Evolutionary conservation across 2,888 invertebrate genomes (phyloP), one percentile per base, ranked within the genome.

Genomic region (Phoenoteleia sp.): DNA sequence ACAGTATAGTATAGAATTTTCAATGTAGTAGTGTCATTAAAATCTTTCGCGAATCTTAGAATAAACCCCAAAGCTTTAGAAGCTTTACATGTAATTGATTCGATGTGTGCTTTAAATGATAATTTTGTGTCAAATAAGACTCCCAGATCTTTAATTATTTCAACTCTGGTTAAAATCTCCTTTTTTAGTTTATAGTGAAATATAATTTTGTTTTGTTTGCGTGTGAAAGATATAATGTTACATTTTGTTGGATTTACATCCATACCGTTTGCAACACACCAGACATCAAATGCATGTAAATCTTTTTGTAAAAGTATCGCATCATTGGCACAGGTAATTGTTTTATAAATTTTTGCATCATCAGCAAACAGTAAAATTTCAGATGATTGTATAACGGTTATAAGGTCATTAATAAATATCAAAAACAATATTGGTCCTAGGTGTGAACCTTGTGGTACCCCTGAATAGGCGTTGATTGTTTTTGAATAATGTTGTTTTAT

Each of bases 331-430:
- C 6, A 7, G 4, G 33, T 33, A 7, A 33, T 33, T 3, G 33
- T 7, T 33, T 11, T 33, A 29, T 23, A 67, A n/a, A 52, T 11
- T 27, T 69, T 54, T 9, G 42, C 66, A 17, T 49, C 49, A 17
- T 69, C 69, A 3, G 69, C 69, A 25, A 17, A 69, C 1, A 69
- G 17, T 13, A 69, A 21, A 27, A 15, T 11, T 4, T 19, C 21
- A 42, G 21, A 52, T 3, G 9, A 69, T 17, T 17, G 42, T 3
- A 69, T 23, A 1, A 1, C 2, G 0, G 0, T 2, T 11, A 23
- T 13, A 3, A 67, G 27, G 29, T 67, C 54, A 39, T 67, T 67
- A 17, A 67, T 64, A n/a, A 54, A 67, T 19, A 52, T 9, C 2
- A 21, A 13, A 25, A 64, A 64, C 1, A 64, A 23, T 2, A 64